phyloP scores from a whole-genome alignment of 30 jellyfish, hydroid and myxozoan genomes.

The Hydra vulgaris region DNA sequence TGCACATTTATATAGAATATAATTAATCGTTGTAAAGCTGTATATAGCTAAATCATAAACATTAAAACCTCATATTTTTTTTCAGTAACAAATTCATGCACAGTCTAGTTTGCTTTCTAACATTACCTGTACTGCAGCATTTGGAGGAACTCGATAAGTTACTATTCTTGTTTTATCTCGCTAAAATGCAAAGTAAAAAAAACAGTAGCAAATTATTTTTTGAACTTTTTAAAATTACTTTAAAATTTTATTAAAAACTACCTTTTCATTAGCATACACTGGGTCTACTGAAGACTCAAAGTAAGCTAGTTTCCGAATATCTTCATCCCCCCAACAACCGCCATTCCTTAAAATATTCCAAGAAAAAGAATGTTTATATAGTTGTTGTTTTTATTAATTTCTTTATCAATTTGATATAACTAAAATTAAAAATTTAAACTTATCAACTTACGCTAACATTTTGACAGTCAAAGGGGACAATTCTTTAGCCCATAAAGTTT shows the following conservation, averaged over 20 bases:
- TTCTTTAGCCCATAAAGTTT: slow-evolving; percentile 71
- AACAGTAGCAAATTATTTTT: neutral
- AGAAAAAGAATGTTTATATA: neutral
- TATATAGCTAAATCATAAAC: too few species aligned
- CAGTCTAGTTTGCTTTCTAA: too few species aligned
- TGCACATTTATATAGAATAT: too few species aligned
- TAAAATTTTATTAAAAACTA: neutral
- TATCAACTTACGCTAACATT: slow-evolving; percentile 54
- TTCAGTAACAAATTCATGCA: too few species aligned
- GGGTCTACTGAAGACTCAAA: slow-evolving; percentile 88
- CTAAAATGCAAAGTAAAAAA: slow-evolving; percentile 26
- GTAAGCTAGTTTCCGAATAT: slow-evolving; percentile 75
- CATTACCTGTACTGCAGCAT: slow-evolving; percentile 83
- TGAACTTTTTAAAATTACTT: neutral
- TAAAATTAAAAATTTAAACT: too few species aligned
- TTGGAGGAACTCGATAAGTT: slow-evolving; percentile 75
- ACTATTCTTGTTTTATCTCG: slow-evolving; percentile 64
- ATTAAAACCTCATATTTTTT: too few species aligned
- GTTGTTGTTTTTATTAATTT: too few species aligned
- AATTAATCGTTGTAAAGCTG: too few species aligned
- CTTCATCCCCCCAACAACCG: slow-evolving; percentile 94
- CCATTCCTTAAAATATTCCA: slow-evolving; percentile 42
- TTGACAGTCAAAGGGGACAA: slow-evolving; percentile 48
- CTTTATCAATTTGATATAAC: too few species aligned
- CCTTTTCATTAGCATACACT: slow-evolving; percentile 58